A percentile compares a stretch with the other conserved stretches of the same genome.
These are phyloP conservation scores for Mycogona germanica DNA, from an alignment of 2,888 invertebrate genomes.

Conservation along the genomic window DNA sequence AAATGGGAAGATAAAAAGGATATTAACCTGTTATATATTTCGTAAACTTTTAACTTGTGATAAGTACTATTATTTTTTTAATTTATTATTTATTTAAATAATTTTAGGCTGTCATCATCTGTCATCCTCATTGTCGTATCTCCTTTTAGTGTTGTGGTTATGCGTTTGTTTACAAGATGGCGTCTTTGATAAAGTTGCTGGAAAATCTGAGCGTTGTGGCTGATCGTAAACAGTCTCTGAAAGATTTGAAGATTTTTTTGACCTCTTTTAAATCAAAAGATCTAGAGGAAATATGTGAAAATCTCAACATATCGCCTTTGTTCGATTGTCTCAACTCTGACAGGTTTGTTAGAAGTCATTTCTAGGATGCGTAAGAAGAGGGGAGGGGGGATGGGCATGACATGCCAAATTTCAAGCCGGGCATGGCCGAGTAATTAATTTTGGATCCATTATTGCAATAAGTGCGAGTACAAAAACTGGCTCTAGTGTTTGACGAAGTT, in stretches of 20 bases:
- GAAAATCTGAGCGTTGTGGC: slow-evolving; percentile 2
- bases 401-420: background rate
- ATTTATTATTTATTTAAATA: too few relatives aligned
- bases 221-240: slow-evolving; percentile 3
- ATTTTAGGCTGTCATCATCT: too few relatives aligned
- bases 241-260: slow-evolving; percentile 12
- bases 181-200: too few relatives aligned
- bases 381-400: background rate
- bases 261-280: slow-evolving; percentile 5
- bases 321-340: slow-evolving; percentile 18
- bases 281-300: slow-evolving; percentile 13
- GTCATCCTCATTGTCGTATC: too few relatives aligned
- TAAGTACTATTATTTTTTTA: too few relatives aligned
- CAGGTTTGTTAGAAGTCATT: slow-evolving; percentile 6
- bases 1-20: too few relatives aligned
- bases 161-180: too few relatives aligned
- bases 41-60: too few relatives aligned
- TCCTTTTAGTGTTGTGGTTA: too few relatives aligned
- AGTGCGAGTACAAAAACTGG: background rate
- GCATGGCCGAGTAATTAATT: background rate
- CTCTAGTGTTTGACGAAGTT: background rate
- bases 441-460: background rate
- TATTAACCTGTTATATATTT: too few relatives aligned
- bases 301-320: slow-evolving; percentile 4
- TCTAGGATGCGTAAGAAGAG: background rate